These are phyloP conservation scores for Tetramorium parvispinum DNA, from an alignment of 1,140 invertebrate species.

Conservation along the genomic window DNA sequence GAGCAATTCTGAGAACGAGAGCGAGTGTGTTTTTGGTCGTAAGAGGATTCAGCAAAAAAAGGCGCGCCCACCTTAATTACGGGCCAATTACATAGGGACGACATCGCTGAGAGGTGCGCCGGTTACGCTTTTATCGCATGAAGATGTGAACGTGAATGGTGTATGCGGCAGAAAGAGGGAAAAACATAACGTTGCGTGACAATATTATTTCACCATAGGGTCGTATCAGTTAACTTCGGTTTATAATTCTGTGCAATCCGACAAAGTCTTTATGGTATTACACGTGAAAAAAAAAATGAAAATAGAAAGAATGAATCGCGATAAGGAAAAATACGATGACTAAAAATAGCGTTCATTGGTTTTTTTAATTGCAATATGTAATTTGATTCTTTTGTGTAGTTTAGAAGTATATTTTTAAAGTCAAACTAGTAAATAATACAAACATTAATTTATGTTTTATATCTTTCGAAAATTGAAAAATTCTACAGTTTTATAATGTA, in stretches of 20 bases:
- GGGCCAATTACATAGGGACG: slow-evolving; percentile 64
- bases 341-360: background rate
- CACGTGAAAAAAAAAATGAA: background rate
- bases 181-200: slow-evolving; percentile 48
- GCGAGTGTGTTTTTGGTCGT: slow-evolving; percentile 28
- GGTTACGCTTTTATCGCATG: slow-evolving; percentile 48
- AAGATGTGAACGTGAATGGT: slow-evolving; percentile 21
- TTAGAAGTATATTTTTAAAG: background rate
- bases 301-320: background rate
- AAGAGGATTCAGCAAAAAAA: slow-evolving; percentile 52
- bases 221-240: slow-evolving; percentile 29
- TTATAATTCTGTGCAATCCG: background rate
- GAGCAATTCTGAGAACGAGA: slow-evolving; percentile 13
- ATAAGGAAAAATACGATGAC: background rate
- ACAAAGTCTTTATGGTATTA: background rate
- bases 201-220: slow-evolving; percentile 30
- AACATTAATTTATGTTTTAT: background rate
- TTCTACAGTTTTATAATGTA: background rate
- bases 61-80: slow-evolving; percentile 73
- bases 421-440: background rate
- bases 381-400: background rate
- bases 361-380: background rate
- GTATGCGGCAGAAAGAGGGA: slow-evolving; percentile 8
- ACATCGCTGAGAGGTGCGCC: slow-evolving; percentile 58
- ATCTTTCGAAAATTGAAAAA: background rate